Percentiles rank a stretch among this genome's conserved stretches.
Evolutionary conservation across 2,113 vertebrate species (phyloP).

Genomic region (Siniperca chuatsi): DNA sequence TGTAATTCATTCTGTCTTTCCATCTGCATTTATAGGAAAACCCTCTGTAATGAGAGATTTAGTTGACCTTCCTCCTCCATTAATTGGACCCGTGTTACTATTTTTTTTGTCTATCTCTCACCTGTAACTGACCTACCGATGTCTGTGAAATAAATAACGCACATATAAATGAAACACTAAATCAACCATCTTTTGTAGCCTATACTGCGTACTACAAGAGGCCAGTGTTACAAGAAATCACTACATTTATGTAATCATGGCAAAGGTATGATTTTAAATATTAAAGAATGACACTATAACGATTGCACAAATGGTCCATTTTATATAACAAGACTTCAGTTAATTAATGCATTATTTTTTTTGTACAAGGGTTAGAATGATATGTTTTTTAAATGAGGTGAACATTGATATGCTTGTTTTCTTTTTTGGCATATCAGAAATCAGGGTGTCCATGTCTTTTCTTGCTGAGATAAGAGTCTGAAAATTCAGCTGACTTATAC

Average conservation of each 20-base stretch:
- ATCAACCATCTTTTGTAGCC: constrained; percentile 35
- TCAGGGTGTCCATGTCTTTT: not conserved
- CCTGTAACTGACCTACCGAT: constrained; percentile 24
- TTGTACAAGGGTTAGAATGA: not conserved
- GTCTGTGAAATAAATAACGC: constrained; percentile 37
- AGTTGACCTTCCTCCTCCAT: constrained; percentile 6
- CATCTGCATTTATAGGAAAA: constrained; percentile 7
- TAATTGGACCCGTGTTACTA: not conserved
- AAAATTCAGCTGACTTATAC: not conserved
- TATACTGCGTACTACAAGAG: constrained; percentile 36
- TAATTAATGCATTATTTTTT: not conserved
- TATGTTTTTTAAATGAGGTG: not conserved
- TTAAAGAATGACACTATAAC: constrained; percentile 64
- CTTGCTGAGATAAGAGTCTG: not conserved
- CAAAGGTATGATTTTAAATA: constrained; percentile 71
- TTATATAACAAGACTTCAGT: constrained; percentile 3
- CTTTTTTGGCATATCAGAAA: not conserved
- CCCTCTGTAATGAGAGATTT: not conserved
- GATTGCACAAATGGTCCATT: constrained; percentile 9
- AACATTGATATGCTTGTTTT: not conserved
- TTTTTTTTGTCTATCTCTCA: constrained; percentile 7
- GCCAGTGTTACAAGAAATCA: constrained; percentile 42
- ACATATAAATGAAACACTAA: constrained; percentile 45
- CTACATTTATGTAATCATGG: constrained; percentile 53
- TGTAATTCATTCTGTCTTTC: not conserved